A percentile compares a stretch with the other conserved stretches of the same genome.
Evolutionary conservation across 2,113 vertebrate species (phyloP).

Genomic region (Lontra canadensis): DNA sequence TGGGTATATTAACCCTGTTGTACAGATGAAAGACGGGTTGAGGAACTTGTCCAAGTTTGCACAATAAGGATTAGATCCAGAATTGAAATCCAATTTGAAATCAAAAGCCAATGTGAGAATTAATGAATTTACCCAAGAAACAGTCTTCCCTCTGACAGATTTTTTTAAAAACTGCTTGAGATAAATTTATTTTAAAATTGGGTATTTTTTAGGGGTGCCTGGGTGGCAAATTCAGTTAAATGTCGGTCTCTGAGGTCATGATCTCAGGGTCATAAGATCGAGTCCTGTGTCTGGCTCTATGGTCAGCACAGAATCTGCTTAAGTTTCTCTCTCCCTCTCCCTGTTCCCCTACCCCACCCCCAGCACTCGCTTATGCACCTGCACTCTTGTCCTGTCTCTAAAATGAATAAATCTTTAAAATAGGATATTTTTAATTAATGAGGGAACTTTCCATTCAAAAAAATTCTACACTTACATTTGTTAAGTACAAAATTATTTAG

Average conservation of each 20-base stretch:
- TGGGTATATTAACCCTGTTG: not conserved
- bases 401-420: not conserved
- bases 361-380: not conserved
- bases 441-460: not conserved
- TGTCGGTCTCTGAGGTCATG: not conserved
- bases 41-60: not conserved
- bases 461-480: conserved; percentile 13
- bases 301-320: not conserved
- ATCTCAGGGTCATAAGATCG: not conserved
- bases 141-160: not conserved
- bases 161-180: not conserved
- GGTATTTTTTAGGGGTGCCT: not conserved
- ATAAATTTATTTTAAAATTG: conserved; percentile 1
- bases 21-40: not conserved
- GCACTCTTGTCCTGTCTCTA: not conserved
- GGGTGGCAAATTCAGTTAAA: not conserved
- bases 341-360: not conserved
- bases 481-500: not conserved
- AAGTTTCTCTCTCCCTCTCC: not conserved
- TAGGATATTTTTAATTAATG: conserved; percentile 16
- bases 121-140: not conserved
- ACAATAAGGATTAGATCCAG: not conserved
- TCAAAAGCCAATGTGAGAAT: not conserved
- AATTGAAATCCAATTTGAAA: not conserved
- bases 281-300: not conserved